phyloP scores from a whole-genome alignment of 1,140 invertebrate genomes.

The Psilanteris sp. region DNA sequence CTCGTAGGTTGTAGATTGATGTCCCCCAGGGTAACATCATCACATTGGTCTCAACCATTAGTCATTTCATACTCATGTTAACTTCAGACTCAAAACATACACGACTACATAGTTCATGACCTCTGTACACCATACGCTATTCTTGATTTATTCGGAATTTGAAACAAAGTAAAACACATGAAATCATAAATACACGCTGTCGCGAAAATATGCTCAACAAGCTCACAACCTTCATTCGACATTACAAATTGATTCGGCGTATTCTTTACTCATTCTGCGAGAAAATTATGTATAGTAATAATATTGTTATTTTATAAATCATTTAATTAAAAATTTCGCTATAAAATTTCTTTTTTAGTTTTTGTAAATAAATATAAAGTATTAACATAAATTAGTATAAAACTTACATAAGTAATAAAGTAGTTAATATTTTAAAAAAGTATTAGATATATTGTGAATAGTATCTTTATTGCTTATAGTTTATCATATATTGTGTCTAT shows the following conservation, averaged over 20 bases:
- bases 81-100: slow-evolving; percentile 70
- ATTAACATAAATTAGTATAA: too few relatives aligned
- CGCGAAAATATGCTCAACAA: slow-evolving; percentile 13
- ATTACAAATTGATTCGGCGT: slow-evolving; percentile 22
- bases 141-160: slow-evolving; percentile 56
- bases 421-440: too few relatives aligned
- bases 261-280: background rate
- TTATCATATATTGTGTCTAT: too few relatives aligned
- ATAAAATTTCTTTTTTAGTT: too few relatives aligned
- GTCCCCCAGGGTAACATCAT: slow-evolving; percentile 68
- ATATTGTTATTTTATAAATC: background rate
- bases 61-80: slow-evolving; percentile 71
- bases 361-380: too few relatives aligned
- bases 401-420: too few relatives aligned
- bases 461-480: too few relatives aligned
- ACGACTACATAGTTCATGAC: slow-evolving; percentile 65
- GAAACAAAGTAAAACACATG: slow-evolving; percentile 41
- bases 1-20: slow-evolving; percentile 66
- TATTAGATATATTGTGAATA: too few relatives aligned
- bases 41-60: slow-evolving; percentile 67
- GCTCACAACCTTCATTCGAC: background rate
- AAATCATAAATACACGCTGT: slow-evolving; percentile 35
- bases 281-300: background rate
- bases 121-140: slow-evolving; percentile 34
- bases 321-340: too few relatives aligned